Conservation (phyloP, 1,140 invertebrate species). For the Heliconius nattereri region DNA sequence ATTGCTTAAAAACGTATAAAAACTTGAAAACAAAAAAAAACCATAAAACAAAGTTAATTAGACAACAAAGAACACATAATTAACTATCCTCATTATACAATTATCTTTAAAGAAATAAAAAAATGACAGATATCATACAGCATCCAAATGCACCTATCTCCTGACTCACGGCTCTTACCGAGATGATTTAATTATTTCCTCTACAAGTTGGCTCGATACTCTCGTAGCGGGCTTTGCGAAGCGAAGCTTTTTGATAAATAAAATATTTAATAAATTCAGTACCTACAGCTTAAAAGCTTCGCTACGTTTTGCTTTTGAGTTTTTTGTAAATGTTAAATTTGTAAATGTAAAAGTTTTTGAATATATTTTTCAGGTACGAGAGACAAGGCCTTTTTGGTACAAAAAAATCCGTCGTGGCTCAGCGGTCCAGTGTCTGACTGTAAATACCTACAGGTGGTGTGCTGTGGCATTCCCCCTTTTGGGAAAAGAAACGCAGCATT, state of each 20-base stretch:
- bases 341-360: neutral
- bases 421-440: too few species aligned
- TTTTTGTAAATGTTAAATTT: too few species aligned
- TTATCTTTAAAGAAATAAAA: neutral
- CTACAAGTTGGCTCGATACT: slow-evolving; percentile 8
- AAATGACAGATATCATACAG: neutral
- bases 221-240: neutral
- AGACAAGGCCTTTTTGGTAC: too few species aligned
- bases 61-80: neutral
- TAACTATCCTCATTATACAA: neutral
- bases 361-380: neutral
- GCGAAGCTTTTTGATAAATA: neutral
- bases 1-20: neutral
- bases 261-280: neutral
- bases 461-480: too few species aligned
- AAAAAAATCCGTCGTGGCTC: too few species aligned
- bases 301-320: neutral
- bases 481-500: too few species aligned
- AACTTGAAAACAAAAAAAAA: neutral
- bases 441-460: too few species aligned
- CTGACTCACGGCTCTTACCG: slow-evolving; percentile 2
- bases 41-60: neutral
- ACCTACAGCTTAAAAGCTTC: slow-evolving; percentile 2
- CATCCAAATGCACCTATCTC: slow-evolving; percentile 26
- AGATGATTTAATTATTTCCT: slow-evolving; percentile 24